A percentile compares a stretch with the other conserved stretches of the same genome.
Evolutionary conservation across 2,797 vertebrate species (phyloP).

Genomic region (Chrysocyon brachyurus): DNA sequence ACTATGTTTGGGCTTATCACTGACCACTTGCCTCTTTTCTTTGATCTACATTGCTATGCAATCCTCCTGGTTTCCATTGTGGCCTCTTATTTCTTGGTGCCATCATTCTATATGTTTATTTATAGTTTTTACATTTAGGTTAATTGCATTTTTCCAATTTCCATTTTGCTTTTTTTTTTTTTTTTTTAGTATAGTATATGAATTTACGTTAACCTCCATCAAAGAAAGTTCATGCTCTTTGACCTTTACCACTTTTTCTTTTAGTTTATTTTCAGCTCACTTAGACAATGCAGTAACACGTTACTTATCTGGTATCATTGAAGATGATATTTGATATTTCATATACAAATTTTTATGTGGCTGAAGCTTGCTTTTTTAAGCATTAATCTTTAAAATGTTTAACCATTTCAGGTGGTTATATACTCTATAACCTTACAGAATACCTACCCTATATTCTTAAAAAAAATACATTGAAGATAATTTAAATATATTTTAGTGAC

Average conservation of each 20-base stretch:
- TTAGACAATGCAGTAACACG: slow-evolving; percentile 72
- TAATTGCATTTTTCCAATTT: slow-evolving; percentile 67
- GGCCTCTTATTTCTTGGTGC: slow-evolving; percentile 75
- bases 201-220: slow-evolving; percentile 71
- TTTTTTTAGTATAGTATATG: slow-evolving; percentile 50
- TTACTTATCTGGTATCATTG: slow-evolving; percentile 74
- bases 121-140: slow-evolving; percentile 78
- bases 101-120: slow-evolving; percentile 69
- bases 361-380: slow-evolving; percentile 68
- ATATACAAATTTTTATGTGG: slow-evolving; percentile 61
- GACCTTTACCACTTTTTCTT: slow-evolving; percentile 66
- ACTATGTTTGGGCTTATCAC: slow-evolving; percentile 14
- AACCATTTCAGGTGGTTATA: slow-evolving; percentile 51
- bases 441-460: slow-evolving; percentile 59
- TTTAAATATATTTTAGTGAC: slow-evolving; percentile 55
- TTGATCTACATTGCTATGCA: slow-evolving; percentile 71
- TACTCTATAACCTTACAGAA: not conserved
- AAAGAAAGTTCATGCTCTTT: slow-evolving; percentile 65
- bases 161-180: slow-evolving; percentile 35
- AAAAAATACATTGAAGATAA: slow-evolving; percentile 41
- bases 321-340: slow-evolving; percentile 56
- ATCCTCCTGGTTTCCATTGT: slow-evolving; percentile 66
- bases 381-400: slow-evolving; percentile 57
- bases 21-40: slow-evolving; percentile 76
- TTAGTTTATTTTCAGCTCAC: slow-evolving; percentile 73